Evolutionary conservation across 2,797 vertebrate genomes (phyloP).

Genomic region (Enteromius treurensis): DNA sequence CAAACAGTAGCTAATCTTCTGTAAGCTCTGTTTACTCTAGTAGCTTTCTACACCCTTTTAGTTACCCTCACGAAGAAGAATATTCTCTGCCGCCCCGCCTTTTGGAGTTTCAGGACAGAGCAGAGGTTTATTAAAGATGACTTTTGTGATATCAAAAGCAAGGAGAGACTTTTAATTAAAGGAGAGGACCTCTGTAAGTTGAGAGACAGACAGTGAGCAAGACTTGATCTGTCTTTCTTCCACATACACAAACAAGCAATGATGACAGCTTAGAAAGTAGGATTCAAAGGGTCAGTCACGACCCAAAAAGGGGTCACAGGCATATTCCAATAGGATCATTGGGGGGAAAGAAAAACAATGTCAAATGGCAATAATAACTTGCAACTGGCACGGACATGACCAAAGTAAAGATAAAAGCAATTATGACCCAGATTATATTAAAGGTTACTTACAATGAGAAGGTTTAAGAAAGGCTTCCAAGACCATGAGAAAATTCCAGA

Average conservation of each 20-base stretch:
- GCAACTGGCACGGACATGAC: not conserved
- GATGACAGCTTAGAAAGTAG: conserved; percentile 4
- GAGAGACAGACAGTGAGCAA: conserved; percentile 33
- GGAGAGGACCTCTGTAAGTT: conserved; percentile 31
- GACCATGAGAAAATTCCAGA: not conserved
- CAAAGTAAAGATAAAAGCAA: not conserved
- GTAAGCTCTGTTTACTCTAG: conserved; percentile 56
- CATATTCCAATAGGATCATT: not conserved
- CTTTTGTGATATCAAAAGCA: conserved; percentile 24
- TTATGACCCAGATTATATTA: not conserved
- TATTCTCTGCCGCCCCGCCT: not conserved
- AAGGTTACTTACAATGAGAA: not conserved
- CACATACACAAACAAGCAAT: conserved; percentile 33
- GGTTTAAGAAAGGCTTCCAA: not conserved
- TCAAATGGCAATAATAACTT: not conserved
- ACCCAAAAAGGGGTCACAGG: not conserved
- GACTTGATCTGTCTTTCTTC: conserved; percentile 3
- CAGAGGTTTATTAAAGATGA: conserved; percentile 37
- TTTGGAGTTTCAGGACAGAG: conserved; percentile 24
- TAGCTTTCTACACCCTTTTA: conserved; percentile 50
- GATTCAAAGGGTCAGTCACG: not conserved
- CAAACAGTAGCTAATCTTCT: conserved; percentile 69
- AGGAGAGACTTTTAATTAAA: conserved; percentile 15
- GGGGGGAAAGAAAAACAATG: not conserved
- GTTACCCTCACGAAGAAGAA: conserved; percentile 32